Evolutionary conservation across 2,113 vertebrate species (phyloP).

Genomic region (Megaleporinus macrocephalus): DNA sequence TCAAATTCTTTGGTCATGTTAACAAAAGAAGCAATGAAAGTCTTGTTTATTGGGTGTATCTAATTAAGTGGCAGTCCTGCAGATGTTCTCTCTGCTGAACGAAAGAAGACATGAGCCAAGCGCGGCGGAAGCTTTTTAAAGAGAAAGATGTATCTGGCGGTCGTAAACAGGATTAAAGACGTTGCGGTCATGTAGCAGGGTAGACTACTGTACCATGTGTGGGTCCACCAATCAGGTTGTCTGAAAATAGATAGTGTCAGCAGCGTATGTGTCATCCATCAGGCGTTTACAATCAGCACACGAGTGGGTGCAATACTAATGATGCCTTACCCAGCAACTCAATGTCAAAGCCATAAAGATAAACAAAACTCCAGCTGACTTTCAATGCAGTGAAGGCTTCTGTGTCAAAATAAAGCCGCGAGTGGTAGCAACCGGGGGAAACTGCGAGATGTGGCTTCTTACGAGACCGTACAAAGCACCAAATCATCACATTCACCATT

Average conservation of each 20-base stretch:
- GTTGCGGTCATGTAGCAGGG: background rate
- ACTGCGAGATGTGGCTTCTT: too few relatives aligned
- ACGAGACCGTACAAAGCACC: too few relatives aligned
- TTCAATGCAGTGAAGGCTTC: conserved; percentile 6
- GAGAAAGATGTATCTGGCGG: background rate
- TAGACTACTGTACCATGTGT: conserved; percentile 2
- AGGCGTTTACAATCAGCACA: conserved; percentile 24
- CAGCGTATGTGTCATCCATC: conserved; percentile 25
- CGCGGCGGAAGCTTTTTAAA: conserved; percentile 6
- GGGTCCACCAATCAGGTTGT: conserved; percentile 36
- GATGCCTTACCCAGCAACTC: conserved; percentile 39
- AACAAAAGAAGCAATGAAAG: too few relatives aligned
- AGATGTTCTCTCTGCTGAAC: background rate
- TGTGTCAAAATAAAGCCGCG: background rate
- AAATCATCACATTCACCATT: too few relatives aligned
- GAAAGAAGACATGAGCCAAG: background rate
- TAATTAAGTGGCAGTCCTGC: background rate
- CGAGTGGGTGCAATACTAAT: conserved; percentile 35
- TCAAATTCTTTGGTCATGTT: too few relatives aligned
- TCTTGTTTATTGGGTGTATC: background rate
- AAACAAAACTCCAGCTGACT: conserved; percentile 16
- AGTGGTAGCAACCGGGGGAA: background rate
- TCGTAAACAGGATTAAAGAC: background rate
- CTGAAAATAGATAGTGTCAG: conserved; percentile 31
- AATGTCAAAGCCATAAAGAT: conserved; percentile 19